Percentiles rank a stretch among this genome's conserved stretches.
phyloP scores from a whole-genome alignment of 1,140 invertebrate species.

The Aradophagus sp. region DNA sequence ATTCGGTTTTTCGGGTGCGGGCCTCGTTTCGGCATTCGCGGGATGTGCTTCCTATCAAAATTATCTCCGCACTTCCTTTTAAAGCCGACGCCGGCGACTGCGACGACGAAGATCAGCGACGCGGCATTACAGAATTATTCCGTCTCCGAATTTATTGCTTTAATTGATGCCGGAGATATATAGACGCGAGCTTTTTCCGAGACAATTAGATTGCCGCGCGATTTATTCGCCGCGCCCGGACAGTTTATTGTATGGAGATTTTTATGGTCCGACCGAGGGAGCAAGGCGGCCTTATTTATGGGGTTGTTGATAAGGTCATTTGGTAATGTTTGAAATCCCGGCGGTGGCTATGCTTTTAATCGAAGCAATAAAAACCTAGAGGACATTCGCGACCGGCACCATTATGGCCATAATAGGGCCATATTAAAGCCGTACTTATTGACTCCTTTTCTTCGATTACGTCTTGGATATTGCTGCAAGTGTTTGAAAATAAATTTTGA shows the following conservation, averaged over 20 bases:
- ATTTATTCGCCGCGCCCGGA: constrained; percentile 22
- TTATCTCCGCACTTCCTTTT: constrained; percentile 61
- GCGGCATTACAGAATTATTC: constrained; percentile 43
- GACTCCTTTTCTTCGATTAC: no score
- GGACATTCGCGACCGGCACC: no score
- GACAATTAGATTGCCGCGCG: constrained; percentile 7
- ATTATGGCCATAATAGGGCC: no score
- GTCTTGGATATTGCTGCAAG: no score
- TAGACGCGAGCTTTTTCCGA: constrained; percentile 18
- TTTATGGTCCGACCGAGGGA: constrained; percentile 17
- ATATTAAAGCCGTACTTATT: no score
- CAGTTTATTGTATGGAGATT: constrained; percentile 37
- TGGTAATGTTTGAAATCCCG: no score
- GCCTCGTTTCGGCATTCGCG: constrained; percentile 67
- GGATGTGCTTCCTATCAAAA: constrained; percentile 62
- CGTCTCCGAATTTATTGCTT: constrained; percentile 43
- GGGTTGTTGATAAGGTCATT: constrained; percentile 21
- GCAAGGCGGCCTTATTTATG: constrained; percentile 12
- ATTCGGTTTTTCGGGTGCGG: constrained; percentile 72
- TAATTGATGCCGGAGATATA: constrained; percentile 41
- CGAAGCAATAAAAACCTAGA: no score
- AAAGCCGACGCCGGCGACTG: constrained; percentile 46
- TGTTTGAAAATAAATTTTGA: no score
- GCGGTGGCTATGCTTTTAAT: no score
- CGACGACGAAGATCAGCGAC: constrained; percentile 32